Percentiles rank a stretch among this genome's conserved stretches.
Evolutionary conservation across 2,888 invertebrate genomes (phyloP).

Genomic region (Xestoiulus laeticollis): DNA sequence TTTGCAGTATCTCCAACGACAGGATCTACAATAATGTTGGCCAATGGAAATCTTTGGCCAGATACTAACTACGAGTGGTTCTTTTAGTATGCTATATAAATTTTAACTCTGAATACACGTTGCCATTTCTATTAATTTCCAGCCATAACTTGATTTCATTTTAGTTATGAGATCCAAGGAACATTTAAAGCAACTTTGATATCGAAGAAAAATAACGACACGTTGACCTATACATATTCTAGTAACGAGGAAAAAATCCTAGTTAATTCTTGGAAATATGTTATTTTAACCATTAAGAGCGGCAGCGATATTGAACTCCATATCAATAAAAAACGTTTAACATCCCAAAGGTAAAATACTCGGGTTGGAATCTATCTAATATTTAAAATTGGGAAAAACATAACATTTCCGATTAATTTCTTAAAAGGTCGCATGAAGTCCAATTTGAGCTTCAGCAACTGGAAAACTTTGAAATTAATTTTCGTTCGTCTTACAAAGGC

Average conservation of each 20-base stretch:
- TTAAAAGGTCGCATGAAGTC: background rate
- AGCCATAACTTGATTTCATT: background rate
- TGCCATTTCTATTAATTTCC: background rate
- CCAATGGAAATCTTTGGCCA: slow-evolving; percentile 39
- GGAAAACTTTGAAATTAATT: background rate
- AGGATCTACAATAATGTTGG: background rate
- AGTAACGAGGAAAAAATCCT: background rate
- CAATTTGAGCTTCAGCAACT: background rate
- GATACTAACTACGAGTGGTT: background rate
- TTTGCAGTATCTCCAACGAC: background rate
- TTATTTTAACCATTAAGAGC: background rate
- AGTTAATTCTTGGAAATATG: background rate
- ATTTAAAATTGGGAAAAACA: background rate
- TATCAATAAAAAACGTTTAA: background rate
- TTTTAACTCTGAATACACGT: background rate
- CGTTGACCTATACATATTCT: background rate
- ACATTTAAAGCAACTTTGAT: background rate
- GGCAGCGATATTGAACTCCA: background rate
- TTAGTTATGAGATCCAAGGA: background rate
- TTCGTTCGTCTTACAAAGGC: background rate
- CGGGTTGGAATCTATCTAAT: no score
- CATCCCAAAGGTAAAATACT: background rate
- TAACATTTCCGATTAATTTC: background rate
- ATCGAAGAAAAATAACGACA: slow-evolving; percentile 7
- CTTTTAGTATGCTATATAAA: background rate